phyloP scores from a whole-genome alignment of 2,888 invertebrate genomes.

The Drosophila mercatorum region DNA sequence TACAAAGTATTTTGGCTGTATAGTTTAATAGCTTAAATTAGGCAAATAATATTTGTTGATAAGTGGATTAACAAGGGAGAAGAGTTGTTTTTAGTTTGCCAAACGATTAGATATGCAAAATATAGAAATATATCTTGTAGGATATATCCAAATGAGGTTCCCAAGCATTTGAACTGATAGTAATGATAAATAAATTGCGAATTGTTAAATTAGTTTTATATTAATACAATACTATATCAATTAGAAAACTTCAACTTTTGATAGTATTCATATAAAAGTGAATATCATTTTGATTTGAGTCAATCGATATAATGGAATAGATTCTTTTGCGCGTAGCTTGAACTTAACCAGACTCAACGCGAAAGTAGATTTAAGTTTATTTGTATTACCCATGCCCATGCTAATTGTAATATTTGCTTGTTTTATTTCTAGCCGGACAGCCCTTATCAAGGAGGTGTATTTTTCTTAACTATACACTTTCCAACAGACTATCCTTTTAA shows the following conservation, averaged over 20 bases:
- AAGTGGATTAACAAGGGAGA: background rate
- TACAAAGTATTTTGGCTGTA: background rate
- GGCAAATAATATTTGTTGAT: background rate
- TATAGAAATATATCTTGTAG: background rate
- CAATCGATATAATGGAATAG: background rate
- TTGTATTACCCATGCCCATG: too few species aligned
- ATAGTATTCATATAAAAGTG: background rate
- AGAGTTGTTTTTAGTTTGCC: background rate
- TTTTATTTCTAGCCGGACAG: slow-evolving; percentile 94
- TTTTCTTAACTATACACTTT: slow-evolving; percentile 99
- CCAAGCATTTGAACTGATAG: background rate
- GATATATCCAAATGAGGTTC: background rate
- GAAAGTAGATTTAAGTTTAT: background rate
- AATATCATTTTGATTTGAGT: background rate
- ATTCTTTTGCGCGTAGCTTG: background rate
- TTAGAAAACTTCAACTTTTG: too few species aligned
- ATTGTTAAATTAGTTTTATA: too few species aligned
- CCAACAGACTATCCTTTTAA: slow-evolving; percentile 99
- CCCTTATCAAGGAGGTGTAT: slow-evolving; percentile 99
- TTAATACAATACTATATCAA: too few species aligned
- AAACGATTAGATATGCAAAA: background rate
- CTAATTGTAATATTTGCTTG: background rate
- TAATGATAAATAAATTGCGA: background rate
- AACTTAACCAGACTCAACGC: background rate
- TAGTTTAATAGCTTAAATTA: background rate